Evolutionary conservation across 1,140 invertebrate species (phyloP).

Genomic region (Battus philenor): DNA sequence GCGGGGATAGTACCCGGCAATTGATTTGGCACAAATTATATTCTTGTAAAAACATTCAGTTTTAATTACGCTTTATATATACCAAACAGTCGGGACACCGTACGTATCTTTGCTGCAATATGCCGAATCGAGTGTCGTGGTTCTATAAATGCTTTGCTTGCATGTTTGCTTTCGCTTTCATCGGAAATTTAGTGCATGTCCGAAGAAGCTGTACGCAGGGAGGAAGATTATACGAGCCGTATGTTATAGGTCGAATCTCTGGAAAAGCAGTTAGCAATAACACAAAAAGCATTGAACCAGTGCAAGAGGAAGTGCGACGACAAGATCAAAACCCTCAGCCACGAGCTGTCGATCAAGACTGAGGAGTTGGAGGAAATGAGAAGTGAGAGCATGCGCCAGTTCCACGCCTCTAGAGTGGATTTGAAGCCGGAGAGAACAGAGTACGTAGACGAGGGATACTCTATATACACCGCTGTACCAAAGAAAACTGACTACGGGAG

Average conservation of each 20-base stretch:
- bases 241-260: conserved; percentile 74
- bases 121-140: too few species aligned
- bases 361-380: conserved; percentile 68
- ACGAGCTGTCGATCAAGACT: conserved; percentile 70
- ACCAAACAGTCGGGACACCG: too few species aligned
- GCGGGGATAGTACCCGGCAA: too few species aligned
- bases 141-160: conserved; percentile 26
- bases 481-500: conserved; percentile 64
- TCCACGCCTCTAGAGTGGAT: conserved; percentile 55
- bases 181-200: conserved; percentile 50
- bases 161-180: conserved; percentile 40
- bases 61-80: too few species aligned
- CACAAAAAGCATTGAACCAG: conserved; percentile 61
- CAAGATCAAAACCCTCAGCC: conserved; percentile 66
- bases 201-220: conserved; percentile 38
- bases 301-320: conserved; percentile 70
- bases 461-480: conserved; percentile 62
- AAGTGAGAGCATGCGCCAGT: conserved; percentile 60
- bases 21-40: too few species aligned
- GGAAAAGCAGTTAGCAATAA: conserved; percentile 71
- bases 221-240: conserved; percentile 57
- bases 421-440: conserved; percentile 62
- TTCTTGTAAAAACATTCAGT: too few species aligned
- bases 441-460: conserved; percentile 61
- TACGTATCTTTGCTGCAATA: too few species aligned